These are phyloP conservation scores for Otus sunia DNA, from an alignment of 2,113 vertebrate genomes.

Conservation along the genomic window DNA sequence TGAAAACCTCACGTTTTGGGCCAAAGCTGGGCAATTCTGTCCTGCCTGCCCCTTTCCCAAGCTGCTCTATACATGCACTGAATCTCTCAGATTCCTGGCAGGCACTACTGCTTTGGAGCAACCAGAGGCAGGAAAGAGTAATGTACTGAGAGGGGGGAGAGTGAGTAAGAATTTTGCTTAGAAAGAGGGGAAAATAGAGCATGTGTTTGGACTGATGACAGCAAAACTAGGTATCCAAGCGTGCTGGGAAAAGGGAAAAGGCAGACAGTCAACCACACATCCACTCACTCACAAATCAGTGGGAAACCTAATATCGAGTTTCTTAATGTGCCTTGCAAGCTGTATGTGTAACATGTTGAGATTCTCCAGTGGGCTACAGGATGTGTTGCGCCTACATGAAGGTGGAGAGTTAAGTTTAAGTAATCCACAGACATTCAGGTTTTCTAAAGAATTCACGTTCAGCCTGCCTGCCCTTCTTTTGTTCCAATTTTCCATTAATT, in stretches of 20 bases:
- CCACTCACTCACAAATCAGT: constrained; percentile 31
- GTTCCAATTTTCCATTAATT: constrained; percentile 29
- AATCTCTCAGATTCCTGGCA: background rate
- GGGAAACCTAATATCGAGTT: constrained; percentile 3
- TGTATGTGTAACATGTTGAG: background rate
- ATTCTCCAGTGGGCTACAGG: background rate
- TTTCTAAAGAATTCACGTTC: background rate
- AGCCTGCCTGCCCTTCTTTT: background rate
- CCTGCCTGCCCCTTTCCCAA: background rate
- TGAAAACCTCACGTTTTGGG: background rate
- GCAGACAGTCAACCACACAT: constrained; percentile 1
- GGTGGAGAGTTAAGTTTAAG: background rate
- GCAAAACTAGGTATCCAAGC: constrained; percentile 58
- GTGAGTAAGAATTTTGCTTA: constrained; percentile 16
- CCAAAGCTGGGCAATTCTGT: background rate
- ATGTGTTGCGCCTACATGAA: background rate
- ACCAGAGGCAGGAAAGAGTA: constrained; percentile 18
- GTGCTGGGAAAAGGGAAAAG: constrained; percentile 41
- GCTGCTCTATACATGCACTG: background rate
- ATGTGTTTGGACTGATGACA: constrained; percentile 46
- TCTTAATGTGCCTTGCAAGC: background rate
- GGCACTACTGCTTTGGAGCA: background rate
- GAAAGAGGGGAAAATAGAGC: constrained; percentile 34
- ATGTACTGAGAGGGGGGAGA: background rate
- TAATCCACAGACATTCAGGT: background rate